Evolutionary conservation across 1,140 invertebrate genomes (phyloP), one percentile per base, ranked within the genome.

Genomic region (Drosophila tristis): DNA sequence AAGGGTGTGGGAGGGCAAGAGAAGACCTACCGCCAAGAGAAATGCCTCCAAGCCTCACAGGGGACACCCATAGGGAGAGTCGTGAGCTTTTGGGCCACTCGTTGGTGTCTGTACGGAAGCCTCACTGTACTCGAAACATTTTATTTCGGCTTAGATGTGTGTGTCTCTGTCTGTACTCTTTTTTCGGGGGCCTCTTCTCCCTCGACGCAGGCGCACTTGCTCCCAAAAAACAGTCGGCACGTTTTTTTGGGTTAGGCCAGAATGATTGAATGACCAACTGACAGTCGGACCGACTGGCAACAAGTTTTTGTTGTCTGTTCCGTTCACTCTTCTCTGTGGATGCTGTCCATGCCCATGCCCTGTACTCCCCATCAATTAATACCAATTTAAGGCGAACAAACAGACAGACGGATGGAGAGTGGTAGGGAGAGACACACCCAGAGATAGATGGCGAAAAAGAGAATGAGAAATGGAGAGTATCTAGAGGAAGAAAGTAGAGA

Each of bases 351-450:
- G 23, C 23, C 43, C 53, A 74, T 74, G 74, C 60, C 64, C 63
- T 64, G 70, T 70, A 74, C 75, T 70, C 79, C 66, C 67, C 73
- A 78, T 65, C 78, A 82, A 87, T 86, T 86, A 86, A 81, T 80
- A 81, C 53, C 60, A 71, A 66, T 86, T 78, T 60, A 42, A 66
- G 60, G 47, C 20, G 43, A 44, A 58, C 43, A 51, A 15, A 56
- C 43, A 55, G 45, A 39, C 13, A 31, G 42, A 56, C 35, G 58
- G 56, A 15, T 44, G 59, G 71, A 74, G 58, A 29, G 26, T 7
- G 26, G 35, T 13, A 39, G 11, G 35, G 1, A 5, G 20, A 5
- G 13, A 25, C 20, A 20, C 20, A 20, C 20, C 20, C 20, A 20
- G 20, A 20, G 20, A 16, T 29, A 29, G 26, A 64, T 16, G 16